Base-by-base conservation (phyloP, 2,797 vertebrate genomes). In the Synaphobranchus kaupii region DNA sequence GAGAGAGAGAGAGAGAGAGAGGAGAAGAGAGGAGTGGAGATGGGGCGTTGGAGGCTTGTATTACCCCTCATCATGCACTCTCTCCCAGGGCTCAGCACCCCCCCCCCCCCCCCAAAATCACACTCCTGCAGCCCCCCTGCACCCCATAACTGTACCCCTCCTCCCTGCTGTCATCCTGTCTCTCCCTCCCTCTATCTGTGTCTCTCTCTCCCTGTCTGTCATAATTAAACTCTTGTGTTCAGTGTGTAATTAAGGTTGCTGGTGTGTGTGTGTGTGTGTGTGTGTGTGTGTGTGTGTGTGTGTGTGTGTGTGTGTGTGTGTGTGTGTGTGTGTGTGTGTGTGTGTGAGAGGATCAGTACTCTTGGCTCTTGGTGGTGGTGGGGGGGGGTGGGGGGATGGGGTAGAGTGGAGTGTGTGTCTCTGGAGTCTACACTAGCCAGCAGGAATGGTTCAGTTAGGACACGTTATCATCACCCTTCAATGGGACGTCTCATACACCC, bases 151-250 rank as follows among this genome's bases (percentile, higher is more conserved):
- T 85, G 87, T 90, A 88, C 60, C 56, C 66, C 82, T 25, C 54
- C 13, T 47, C 85, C 87, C 81, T 87, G 85, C 86, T 91, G 89
- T 86, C 91, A 88, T 28, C 12, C 17, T 89, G 78, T 88, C 90
- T 87, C 3, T 87, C 87, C 28, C 13, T 13, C 25, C 39, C 60
- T 44, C 58, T 68, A 4, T n/a, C 25, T n/a, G 10, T 20, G 39
- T 81, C 4, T 48, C 28, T 15, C 2, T 58, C 28, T 4, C 15
- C 73, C 39, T 87, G 28, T 60, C 76, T 86, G 39, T 60, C 44
- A 17, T 68, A 31, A 52, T 60, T 84, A 60, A 39, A 84, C 54
- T 28, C 13, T 39, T 60, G 54, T 84, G 39, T 20, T 17, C n/a
- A 83, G 22, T 44, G 54, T 34, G 54, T 84, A 60, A 84, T 84